Base-by-base conservation (phyloP, 2,888 invertebrate species). In the Nephrotoma guestfalica region DNA sequence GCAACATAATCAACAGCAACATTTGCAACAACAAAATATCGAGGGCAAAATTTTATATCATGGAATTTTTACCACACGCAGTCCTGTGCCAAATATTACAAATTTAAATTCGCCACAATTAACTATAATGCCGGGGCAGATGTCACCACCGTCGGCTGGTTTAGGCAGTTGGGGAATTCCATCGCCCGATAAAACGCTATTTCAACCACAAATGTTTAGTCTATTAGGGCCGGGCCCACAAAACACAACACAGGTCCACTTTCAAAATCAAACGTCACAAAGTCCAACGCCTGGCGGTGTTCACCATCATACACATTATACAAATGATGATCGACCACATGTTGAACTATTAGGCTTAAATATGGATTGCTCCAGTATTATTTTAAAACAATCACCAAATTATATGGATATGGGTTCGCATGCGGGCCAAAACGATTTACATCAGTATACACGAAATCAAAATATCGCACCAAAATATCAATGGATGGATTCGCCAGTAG, bases 111-210 rank as follows among this genome's bases (percentile, higher is more conserved):
- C 92, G 87, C 90, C 92, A 42, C 92, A 91, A 85, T 89, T 92
- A 87, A 90, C 89, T 87, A 91, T 90, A 86, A 88, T 90, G 88
- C 91, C 90, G 41, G 91, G 90, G 6, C 92, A 91, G 87, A 93
- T 93, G 91, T 93, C 94, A 88, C 93, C 94, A 88, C 92, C 93
- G 87, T 91, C 94, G 0, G 93, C 91, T 88, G 93, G 92, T 88
- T 93, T 94, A 89, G 94, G 92, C 89, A 96, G 93, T 91, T 97
- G 95, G 95, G 94, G 95, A 89, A 93, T 96, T 88, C 95, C 94
- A 40, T 93, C 93, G 88, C 94, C 94, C 47, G 94, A 94, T 89
- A 94, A 95, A 89, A 93, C 94, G 5, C 92, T 95, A 87, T 93
- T 93, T 89, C 94, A 93, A 89, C 94, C 94, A 0, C 94, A 94